These are phyloP conservation scores for Vollenhovia emeryi DNA, from an alignment of 1,140 invertebrate genomes.

Conservation along the genomic window DNA sequence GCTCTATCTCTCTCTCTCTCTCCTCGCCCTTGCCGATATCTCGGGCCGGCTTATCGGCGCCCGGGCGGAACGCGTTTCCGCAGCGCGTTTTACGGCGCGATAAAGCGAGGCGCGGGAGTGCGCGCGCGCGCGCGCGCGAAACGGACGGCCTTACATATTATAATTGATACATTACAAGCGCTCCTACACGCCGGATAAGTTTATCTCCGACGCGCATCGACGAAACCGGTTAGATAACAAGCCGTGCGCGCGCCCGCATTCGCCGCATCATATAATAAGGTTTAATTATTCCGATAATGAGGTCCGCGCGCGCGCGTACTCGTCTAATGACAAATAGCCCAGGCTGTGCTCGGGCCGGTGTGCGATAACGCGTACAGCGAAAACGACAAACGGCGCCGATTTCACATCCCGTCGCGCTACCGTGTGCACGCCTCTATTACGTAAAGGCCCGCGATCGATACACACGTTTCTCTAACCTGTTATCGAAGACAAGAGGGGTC, in stretches of 20 bases:
- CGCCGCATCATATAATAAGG: constrained; percentile 71
- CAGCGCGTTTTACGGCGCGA: constrained; percentile 48
- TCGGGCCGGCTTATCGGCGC: constrained; percentile 39
- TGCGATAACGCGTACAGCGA: constrained; percentile 11
- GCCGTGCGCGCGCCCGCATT: constrained; percentile 33
- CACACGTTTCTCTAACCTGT: not conserved
- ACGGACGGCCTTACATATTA: constrained; percentile 64
- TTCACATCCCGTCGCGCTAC: constrained; percentile 23
- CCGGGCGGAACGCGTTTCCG: constrained; percentile 51
- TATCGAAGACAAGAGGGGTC: not conserved
- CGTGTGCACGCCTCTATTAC: constrained; percentile 21
- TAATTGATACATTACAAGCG: constrained; percentile 74
- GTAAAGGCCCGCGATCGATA: constrained; percentile 36
- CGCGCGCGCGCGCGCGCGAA: constrained; percentile 43
- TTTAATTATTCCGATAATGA: constrained; percentile 76
- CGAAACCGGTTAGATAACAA: constrained; percentile 75
- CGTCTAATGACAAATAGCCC: constrained; percentile 68
- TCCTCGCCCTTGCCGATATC: not conserved
- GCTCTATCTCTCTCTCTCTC: too few relatives aligned
- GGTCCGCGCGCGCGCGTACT: constrained; percentile 8
- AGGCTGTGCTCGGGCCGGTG: constrained; percentile 2
- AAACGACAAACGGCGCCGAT: constrained; percentile 27
- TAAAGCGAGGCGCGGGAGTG: constrained; percentile 59
- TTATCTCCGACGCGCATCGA: constrained; percentile 71
- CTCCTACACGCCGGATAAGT: constrained; percentile 71